phyloP scores from a whole-genome alignment of 2,797 vertebrate genomes.

The Chaunax sp. region DNA sequence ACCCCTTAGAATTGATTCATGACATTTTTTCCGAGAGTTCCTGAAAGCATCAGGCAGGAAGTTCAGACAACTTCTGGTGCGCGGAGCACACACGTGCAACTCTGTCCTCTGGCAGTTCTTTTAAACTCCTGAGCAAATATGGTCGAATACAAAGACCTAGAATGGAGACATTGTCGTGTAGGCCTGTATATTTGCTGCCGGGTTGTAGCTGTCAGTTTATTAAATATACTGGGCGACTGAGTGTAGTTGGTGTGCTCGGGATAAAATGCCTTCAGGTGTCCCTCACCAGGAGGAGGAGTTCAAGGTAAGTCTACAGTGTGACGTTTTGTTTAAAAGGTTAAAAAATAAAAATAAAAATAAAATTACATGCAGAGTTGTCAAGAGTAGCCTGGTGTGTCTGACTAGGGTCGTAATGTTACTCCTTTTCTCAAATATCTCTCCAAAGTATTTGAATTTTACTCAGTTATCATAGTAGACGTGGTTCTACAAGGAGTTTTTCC shows the following conservation, averaged over 20 bases:
- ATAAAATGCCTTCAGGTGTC: constrained; percentile 17
- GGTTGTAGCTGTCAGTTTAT: not conserved
- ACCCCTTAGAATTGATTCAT: no score
- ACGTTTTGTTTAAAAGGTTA: not conserved
- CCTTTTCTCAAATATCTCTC: no score
- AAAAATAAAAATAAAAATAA: not conserved
- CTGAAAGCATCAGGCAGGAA: constrained; percentile 64
- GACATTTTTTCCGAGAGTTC: constrained; percentile 38
- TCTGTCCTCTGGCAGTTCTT: not conserved
- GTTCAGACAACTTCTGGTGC: not conserved
- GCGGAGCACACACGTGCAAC: not conserved
- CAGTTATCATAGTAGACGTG: no score
- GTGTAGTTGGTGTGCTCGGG: constrained; percentile 5
- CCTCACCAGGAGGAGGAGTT: constrained; percentile 1
- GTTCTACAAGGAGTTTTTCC: no score
- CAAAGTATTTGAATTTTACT: no score
- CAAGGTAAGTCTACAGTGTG: constrained; percentile 18
- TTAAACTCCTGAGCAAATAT: constrained; percentile 17
- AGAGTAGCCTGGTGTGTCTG: no score
- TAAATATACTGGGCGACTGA: constrained; percentile 15
- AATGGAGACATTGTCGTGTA: constrained; percentile 36
- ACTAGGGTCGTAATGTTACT: no score
- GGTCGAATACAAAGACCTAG: not conserved
- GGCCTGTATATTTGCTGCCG: not conserved
- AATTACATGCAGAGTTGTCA: not conserved